Conservation (phyloP, 2,888 invertebrate species). For the Acleris sparsana region DNA sequence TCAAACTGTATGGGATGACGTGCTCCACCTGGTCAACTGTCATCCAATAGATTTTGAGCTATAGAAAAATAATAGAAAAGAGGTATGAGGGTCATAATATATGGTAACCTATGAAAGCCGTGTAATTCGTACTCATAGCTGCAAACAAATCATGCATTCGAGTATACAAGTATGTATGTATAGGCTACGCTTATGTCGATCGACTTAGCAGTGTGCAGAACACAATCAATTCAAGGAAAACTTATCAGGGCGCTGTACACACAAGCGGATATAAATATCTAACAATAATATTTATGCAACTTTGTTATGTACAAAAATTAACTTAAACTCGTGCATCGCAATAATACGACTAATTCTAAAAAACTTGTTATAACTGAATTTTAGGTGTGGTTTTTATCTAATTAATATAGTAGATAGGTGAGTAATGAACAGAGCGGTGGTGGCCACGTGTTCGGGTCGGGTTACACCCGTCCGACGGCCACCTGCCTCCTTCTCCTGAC, state of each 20-base stretch:
- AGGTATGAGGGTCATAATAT: too few relatives aligned
- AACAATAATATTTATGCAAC: background rate
- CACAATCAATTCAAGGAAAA: conserved; percentile 42
- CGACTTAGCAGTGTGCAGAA: conserved; percentile 23
- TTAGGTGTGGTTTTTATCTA: conserved; percentile 26
- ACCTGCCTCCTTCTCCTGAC: conserved; percentile 55
- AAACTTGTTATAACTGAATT: conserved; percentile 14
- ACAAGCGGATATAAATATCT: conserved; percentile 12
- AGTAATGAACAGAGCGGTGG: conserved; percentile 37
- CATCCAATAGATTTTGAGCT: too few relatives aligned
- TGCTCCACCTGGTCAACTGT: too few relatives aligned
- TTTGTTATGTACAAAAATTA: background rate
- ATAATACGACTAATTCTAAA: background rate
- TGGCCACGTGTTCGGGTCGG: conserved; percentile 62
- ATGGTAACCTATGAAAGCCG: too few relatives aligned
- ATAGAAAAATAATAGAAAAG: too few relatives aligned
- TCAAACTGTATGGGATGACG: too few relatives aligned
- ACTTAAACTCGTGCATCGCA: background rate
- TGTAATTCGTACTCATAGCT: too few relatives aligned
- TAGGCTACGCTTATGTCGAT: conserved; percentile 13
- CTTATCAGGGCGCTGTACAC: conserved; percentile 33
- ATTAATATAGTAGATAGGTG: conserved; percentile 37
- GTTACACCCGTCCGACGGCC: conserved; percentile 57
- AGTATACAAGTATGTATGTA: too few relatives aligned
- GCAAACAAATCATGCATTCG: too few relatives aligned